Base-by-base conservation (phyloP, 2,888 invertebrate species). In the Volucella zonaria region DNA sequence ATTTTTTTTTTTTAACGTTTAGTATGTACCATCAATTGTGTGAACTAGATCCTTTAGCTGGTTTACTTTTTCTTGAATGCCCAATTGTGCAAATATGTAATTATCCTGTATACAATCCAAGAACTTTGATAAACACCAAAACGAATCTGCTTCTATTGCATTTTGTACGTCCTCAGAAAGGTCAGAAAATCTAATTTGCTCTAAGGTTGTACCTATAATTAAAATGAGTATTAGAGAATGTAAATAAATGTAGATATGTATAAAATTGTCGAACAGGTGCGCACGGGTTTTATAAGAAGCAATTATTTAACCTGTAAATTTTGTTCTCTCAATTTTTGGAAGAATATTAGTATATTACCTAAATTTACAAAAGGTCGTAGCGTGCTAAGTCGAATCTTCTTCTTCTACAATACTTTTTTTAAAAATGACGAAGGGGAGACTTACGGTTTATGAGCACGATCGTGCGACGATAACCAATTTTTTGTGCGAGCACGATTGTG, bases 61-160 rank as follows among this genome's bases (percentile, higher is more conserved):
- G 91, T 97, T 96, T 18, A 99, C 98, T 94, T 99, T 99, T 90
- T 96, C 95, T 91, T 99, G 99, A 90, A 99, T 99, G 71, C 99
- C 99, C 86, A 99, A 96, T 93, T 99, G 99, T 89, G 99, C 99
- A 93, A 99, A 99, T 89, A 99, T 99, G 92, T 99, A 99, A 93
- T 99, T 99, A 92, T 99, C 99, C 93, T 99, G 99, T 89, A 99
- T 99, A 87, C 98, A 98, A 92, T 99, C 99, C 76, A 99, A 93
- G 90, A 99, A 97, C 92, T 98, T 98, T 12, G 98, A 97, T 87
- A 99, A 94, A 92, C 99, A 99, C 99, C 99, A 99, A 93, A 98
- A 99, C 47, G 98, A 97, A 92, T 99, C 99, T 0, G 99, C 99
- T 93, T 99, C 99, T 67, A 99, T 97, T 82, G 96, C 94, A 89